Evolutionary conservation across 2,113 vertebrate genomes (phyloP).

Genomic region (Xyliphius kryptos): DNA sequence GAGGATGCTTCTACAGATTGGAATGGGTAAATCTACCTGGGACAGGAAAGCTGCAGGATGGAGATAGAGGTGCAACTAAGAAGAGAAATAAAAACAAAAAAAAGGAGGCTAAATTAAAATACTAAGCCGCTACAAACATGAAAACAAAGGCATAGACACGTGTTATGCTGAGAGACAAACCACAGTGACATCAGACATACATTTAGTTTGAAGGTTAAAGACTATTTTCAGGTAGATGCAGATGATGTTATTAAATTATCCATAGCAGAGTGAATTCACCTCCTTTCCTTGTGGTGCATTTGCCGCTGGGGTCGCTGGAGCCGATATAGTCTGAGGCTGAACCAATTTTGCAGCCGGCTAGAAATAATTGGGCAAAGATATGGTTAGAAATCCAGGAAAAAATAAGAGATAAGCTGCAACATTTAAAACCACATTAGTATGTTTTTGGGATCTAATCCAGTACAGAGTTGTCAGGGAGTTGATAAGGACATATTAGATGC

Average conservation of each 20-base stretch:
- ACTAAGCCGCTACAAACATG: no score
- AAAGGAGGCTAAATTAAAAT: constrained; percentile 44
- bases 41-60: constrained; percentile 53
- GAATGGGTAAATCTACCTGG: constrained; percentile 51
- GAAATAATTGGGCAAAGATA: constrained; percentile 37
- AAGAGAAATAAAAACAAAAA: constrained; percentile 55
- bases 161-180: no score
- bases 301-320: constrained; percentile 52
- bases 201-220: no score
- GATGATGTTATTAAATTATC: no score
- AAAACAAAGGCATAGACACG: no score
- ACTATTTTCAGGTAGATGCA: not conserved
- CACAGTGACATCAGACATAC: no score
- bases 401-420: no score
- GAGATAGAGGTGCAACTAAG: constrained; percentile 54
- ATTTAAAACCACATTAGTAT: no score
- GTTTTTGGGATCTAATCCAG: no score
- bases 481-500: no score
- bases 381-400: not conserved
- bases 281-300: constrained; percentile 51
- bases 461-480: no score
- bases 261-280: constrained; percentile 44
- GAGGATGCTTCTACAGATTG: constrained; percentile 28
- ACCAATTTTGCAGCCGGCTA: constrained; percentile 30
- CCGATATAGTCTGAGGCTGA: constrained; percentile 51